Evolutionary conservation across 2,797 vertebrate genomes (phyloP).

Genomic region (Pipistrellus kuhlii): DNA sequence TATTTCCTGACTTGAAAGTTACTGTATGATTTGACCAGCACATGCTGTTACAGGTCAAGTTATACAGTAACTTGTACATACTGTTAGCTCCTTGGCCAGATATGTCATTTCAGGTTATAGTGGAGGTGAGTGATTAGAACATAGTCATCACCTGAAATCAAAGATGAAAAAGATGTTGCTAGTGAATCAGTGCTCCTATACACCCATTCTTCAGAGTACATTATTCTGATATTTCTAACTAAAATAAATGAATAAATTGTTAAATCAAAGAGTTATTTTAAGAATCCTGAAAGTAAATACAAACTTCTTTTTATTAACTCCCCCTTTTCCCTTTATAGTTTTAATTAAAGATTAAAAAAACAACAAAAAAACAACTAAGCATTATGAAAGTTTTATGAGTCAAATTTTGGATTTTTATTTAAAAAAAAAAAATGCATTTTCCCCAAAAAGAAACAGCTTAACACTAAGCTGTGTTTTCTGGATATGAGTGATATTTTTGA

Average conservation of each 20-base stretch:
- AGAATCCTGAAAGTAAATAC: conserved; percentile 60
- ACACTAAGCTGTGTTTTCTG: conserved; percentile 56
- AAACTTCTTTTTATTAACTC: not conserved
- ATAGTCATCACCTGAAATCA: conserved; percentile 2
- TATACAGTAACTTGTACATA: not conserved
- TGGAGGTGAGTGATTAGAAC: not conserved
- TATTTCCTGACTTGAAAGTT: not conserved
- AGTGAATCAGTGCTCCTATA: not conserved
- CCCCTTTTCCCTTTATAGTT: conserved; percentile 27
- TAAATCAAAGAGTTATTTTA: conserved; percentile 31
- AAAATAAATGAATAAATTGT: conserved; percentile 2
- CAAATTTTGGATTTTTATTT: conserved; percentile 58
- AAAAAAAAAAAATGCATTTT: conserved; percentile 35
- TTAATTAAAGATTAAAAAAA: conserved; percentile 36
- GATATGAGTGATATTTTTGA: conserved; percentile 66
- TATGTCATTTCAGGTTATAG: not conserved
- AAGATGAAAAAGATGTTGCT: not conserved
- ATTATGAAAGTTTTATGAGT: conserved; percentile 35
- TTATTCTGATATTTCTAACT: conserved; percentile 46
- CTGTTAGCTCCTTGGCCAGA: not conserved
- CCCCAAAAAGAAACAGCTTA: conserved; percentile 37
- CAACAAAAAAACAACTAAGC: not conserved
- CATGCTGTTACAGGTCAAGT: too few relatives aligned
- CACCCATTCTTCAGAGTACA: not conserved
- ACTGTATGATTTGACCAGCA: not conserved